Evolutionary conservation across 2,888 invertebrate genomes (phyloP), one percentile per base, ranked within the genome.

Genomic region (Apantesis nais): DNA sequence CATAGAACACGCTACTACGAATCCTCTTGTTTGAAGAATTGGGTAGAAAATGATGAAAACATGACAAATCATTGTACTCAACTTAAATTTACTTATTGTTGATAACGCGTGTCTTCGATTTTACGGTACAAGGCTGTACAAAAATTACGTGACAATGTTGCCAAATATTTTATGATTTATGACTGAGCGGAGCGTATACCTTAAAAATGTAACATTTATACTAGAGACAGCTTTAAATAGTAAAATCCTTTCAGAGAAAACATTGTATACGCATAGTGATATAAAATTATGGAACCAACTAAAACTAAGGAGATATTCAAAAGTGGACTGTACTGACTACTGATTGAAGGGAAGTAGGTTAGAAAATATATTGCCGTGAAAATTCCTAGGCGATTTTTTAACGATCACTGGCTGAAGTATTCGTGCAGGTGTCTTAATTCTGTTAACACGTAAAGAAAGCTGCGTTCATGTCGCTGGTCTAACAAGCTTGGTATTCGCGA

Each of bases 371-470:
- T 52, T 78, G 68, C 72, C 70, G 62, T 63, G 63, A 72, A 72
- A 65, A 74, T 52, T 66, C 37, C 52, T 71, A n/a, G 12, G 44
- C 64, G 44, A 55, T 60, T 69, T 69, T 69, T 61, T n/a, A 31
- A 44, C 55, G 25, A 60, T 31, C 39, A 64, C 61, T 60, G 39
- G 66, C 55, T 68, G 66, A 60, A 72, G 65, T 60, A 73, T 75
- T 72, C 69, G 72, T 77, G 82, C 41, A 25, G 63, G 62, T 68
- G 52, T 31, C 41, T 44, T 62, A 74, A 78, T 39, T 74, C 37
- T 78, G 73, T 77, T 74, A 79, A 79, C 62, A 79, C 72, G 76
- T 74, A 76, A 81, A 79, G 75, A 71, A 81, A 79, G 77, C 66
- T 67, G 74, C 73, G 79, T 81, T 78, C 74, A 68, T 71, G 80